Evolutionary conservation across 2,888 invertebrate genomes (phyloP).

Genomic region (Monopis laevigella): DNA sequence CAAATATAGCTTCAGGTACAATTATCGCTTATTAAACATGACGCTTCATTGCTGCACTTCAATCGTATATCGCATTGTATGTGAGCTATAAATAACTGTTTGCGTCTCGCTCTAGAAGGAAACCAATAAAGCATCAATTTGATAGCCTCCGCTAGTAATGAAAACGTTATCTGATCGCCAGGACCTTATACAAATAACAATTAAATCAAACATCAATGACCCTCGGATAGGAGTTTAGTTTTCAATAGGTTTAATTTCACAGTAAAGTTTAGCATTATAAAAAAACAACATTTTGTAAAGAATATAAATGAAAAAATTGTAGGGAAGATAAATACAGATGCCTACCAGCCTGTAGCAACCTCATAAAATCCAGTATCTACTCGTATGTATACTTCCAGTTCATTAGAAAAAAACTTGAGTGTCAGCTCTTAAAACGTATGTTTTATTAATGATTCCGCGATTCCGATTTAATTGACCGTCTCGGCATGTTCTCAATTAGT

Average conservation of each 20-base stretch:
- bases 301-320: background rate
- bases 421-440: conserved; percentile 3
- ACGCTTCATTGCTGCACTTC: conserved; percentile 3
- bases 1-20: no score
- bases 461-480: conserved; percentile 3
- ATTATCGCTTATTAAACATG: background rate
- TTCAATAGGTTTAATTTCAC: no score
- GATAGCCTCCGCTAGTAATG: background rate
- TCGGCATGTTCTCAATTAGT: conserved; percentile 7
- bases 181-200: conserved; percentile 1
- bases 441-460: conserved; percentile 6
- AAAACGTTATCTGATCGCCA: conserved; percentile 2
- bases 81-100: background rate
- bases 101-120: conserved; percentile 1
- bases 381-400: no score
- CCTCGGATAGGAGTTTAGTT: no score
- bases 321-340: background rate
- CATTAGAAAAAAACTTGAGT: no score
- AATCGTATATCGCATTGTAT: background rate
- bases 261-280: no score
- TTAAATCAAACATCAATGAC: no score
- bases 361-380: no score
- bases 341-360: background rate
- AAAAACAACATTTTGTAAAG: no score
- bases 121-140: conserved; percentile 5